Evolutionary conservation across 2,888 invertebrate species (phyloP).

Genomic region (Thymelicus lineola): DNA sequence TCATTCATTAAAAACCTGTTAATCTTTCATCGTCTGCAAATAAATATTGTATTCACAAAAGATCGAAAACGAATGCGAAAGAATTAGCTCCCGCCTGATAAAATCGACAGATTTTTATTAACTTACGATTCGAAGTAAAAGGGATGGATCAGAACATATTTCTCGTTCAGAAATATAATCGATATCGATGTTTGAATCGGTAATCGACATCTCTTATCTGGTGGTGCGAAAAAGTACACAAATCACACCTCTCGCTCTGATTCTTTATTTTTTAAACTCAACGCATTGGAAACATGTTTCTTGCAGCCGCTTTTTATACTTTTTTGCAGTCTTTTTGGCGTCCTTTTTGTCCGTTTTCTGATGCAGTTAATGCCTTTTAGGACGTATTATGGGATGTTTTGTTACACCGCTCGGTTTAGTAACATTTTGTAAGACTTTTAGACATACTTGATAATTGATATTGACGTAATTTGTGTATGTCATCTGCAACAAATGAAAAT

Average conservation of each 20-base stretch:
- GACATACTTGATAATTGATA: no score
- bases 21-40: constrained; percentile 7
- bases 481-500: no score
- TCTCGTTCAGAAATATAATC: constrained; percentile 49
- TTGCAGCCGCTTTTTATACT: constrained; percentile 52
- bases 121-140: constrained; percentile 22
- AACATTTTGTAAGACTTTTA: constrained; percentile 11
- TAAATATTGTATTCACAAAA: constrained; percentile 5
- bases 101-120: constrained; percentile 21
- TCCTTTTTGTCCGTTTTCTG: constrained; percentile 55
- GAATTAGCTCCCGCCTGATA: constrained; percentile 26
- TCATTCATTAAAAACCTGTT: constrained; percentile 7
- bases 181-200: constrained; percentile 68
- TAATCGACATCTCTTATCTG: constrained; percentile 70
- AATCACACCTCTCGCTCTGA: constrained; percentile 75
- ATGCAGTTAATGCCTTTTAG: constrained; percentile 64
- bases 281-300: constrained; percentile 67
- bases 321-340: constrained; percentile 54
- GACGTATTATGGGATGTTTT: constrained; percentile 51
- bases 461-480: no score
- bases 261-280: constrained; percentile 56
- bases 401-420: constrained; percentile 25
- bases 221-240: constrained; percentile 76
- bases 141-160: constrained; percentile 29
- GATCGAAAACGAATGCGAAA: constrained; percentile 7